These are phyloP conservation scores for Bergia sp. DNA, from an alignment of 92 coral and sea anemone species.

Conservation along the genomic window DNA sequence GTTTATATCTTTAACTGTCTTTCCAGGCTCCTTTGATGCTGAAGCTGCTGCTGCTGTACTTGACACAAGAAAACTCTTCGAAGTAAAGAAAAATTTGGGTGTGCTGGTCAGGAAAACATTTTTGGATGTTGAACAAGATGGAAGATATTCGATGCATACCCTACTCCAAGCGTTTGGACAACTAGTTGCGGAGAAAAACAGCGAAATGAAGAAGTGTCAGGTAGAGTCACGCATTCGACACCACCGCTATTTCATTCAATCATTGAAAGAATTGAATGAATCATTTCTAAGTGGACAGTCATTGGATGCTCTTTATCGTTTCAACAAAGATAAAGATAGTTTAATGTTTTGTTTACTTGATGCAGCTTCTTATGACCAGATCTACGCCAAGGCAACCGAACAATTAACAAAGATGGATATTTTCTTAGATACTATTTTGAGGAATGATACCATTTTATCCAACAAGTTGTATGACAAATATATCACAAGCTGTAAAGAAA, in stretches of 20 bases:
- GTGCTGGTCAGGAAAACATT: too few species aligned
- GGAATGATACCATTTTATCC: neutral
- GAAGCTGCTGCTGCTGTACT: too few species aligned
- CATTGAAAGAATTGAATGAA: neutral
- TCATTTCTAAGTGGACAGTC: neutral
- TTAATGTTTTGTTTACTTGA: neutral
- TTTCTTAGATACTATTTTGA: too few species aligned
- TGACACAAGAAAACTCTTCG: too few species aligned
- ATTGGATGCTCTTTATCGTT: neutral
- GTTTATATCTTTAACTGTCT: too few species aligned
- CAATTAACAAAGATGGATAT: too few species aligned
- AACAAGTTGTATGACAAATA: neutral
- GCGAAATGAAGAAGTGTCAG: neutral
- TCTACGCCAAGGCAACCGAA: neutral
- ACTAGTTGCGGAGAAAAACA: neutral
- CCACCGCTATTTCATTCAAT: neutral
- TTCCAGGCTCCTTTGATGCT: neutral
- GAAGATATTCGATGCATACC: neutral
- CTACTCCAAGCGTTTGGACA: neutral
- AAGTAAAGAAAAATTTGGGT: neutral
- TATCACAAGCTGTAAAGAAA: neutral
- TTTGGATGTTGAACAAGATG: constrained; percentile 4
- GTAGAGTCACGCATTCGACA: neutral
- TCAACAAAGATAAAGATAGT: neutral
- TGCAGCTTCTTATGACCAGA: neutral